Conservation (phyloP, 2,113 vertebrate genomes). For the Nesoenas mayeri region DNA sequence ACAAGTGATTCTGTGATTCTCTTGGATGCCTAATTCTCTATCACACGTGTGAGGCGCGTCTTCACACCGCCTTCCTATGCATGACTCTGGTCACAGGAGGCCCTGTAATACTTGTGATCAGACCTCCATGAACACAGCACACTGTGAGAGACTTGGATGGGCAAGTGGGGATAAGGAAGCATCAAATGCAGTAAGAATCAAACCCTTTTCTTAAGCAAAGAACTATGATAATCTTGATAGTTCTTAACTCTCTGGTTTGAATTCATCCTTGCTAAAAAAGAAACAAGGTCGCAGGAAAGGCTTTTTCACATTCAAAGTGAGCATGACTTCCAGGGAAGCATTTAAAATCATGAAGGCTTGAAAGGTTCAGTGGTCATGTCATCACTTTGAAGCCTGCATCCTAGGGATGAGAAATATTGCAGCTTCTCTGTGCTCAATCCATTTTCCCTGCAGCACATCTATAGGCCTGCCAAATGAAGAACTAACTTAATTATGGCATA, state of each 20-base stretch:
- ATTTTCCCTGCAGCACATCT: neutral
- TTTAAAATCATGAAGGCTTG: neutral
- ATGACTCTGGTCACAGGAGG: neutral
- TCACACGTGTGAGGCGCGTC: neutral
- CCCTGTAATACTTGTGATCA: neutral
- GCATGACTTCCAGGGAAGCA: neutral
- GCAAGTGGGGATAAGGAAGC: neutral
- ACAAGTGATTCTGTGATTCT: neutral
- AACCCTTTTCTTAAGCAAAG: neutral
- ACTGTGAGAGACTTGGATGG: neutral
- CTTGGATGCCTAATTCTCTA: neutral
- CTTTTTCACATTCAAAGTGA: neutral
- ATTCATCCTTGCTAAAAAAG: neutral
- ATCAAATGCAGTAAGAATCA: neutral
- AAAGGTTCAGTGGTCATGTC: neutral
- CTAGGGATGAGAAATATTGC: neutral
- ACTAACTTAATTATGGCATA: neutral
- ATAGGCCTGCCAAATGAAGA: neutral
- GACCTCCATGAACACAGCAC: neutral
- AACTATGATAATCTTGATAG: neutral
- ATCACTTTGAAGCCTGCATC: slow-evolving; percentile 2
- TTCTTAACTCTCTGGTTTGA: neutral
- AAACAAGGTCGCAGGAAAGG: neutral
- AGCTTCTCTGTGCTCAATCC: neutral
- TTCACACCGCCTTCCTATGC: neutral